Conservation (phyloP, 2,888 invertebrate genomes). For the Torymus auratus region DNA sequence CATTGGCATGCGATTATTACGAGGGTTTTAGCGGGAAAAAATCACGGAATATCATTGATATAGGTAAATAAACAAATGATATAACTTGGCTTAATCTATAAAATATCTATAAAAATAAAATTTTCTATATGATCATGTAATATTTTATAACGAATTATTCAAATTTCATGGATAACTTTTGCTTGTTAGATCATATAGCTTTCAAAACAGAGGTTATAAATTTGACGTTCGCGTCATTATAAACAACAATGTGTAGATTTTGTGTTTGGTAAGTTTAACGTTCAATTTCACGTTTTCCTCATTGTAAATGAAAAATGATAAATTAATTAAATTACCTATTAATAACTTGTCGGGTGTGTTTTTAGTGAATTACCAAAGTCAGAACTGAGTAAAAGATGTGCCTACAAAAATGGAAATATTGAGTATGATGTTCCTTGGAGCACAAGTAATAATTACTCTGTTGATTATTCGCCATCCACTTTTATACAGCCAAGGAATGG, state of each 20-base stretch:
- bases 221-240: neutral
- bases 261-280: slow-evolving; percentile 52
- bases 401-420: slow-evolving; percentile 43
- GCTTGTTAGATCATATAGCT: too few relatives aligned
- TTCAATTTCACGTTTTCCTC: too few relatives aligned
- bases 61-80: too few relatives aligned
- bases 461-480: slow-evolving; percentile 47
- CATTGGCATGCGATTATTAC: too few relatives aligned
- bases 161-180: too few relatives aligned
- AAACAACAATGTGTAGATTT: slow-evolving; percentile 51
- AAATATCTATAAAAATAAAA: too few relatives aligned
- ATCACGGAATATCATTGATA: too few relatives aligned
- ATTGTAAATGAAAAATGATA: too few relatives aligned
- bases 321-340: slow-evolving; percentile 5
- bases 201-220: neutral
- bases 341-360: neutral
- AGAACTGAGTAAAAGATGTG: slow-evolving; percentile 49
- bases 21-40: too few relatives aligned
- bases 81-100: too few relatives aligned
- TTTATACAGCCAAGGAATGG: slow-evolving; percentile 43
- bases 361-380: slow-evolving; percentile 49
- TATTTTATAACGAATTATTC: too few relatives aligned
- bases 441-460: neutral
- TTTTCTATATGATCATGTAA: too few relatives aligned
- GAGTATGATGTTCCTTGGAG: slow-evolving; percentile 47